Percentiles rank a stretch among this genome's conserved stretches.
Evolutionary conservation across 2,797 vertebrate genomes (phyloP).

Genomic region (Microcaecilia unicolor): DNA sequence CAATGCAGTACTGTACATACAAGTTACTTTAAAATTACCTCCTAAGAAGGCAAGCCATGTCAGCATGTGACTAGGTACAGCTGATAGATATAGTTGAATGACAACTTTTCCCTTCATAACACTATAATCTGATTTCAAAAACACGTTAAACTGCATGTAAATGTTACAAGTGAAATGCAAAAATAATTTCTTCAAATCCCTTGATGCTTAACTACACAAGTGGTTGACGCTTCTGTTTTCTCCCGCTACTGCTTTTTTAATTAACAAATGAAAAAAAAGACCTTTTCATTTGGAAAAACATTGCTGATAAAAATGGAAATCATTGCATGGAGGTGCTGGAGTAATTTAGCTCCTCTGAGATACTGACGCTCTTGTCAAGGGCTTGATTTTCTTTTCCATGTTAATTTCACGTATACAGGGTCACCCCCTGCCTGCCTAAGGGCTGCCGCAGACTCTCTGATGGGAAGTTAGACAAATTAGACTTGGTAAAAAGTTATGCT

Average conservation of each 20-base stretch:
- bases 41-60: too few relatives aligned
- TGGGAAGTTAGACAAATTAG: conserved; percentile 1
- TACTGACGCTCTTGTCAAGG: neutral
- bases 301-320: too few relatives aligned
- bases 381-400: neutral
- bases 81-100: too few relatives aligned
- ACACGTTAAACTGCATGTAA: too few relatives aligned
- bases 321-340: too few relatives aligned
- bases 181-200: neutral
- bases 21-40: too few relatives aligned
- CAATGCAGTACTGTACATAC: too few relatives aligned
- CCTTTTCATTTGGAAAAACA: too few relatives aligned
- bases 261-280: neutral
- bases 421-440: neutral
- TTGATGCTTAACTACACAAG: neutral
- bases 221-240: neutral
- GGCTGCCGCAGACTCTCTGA: neutral
- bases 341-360: neutral
- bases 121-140: too few relatives aligned
- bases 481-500: too few relatives aligned
- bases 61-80: too few relatives aligned
- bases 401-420: neutral
- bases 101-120: too few relatives aligned
- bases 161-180: neutral
- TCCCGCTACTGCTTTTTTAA: neutral